Evolutionary conservation across 2,888 invertebrate species (phyloP).

Genomic region (Cerastis rubricosa): DNA sequence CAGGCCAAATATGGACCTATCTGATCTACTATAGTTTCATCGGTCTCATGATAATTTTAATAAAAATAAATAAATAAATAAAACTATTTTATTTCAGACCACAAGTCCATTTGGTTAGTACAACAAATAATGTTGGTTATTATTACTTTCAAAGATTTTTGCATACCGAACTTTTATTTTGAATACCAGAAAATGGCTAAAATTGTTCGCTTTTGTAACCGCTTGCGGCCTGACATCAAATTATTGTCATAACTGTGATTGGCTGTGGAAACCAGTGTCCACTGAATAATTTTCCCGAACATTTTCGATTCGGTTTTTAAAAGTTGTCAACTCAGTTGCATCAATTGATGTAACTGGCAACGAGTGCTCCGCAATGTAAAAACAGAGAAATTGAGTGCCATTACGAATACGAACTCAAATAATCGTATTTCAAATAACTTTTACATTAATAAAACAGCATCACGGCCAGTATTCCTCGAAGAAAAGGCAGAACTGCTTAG

Average conservation of each 20-base stretch:
- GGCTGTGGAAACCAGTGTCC: constrained; percentile 10
- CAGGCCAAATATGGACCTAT: background rate
- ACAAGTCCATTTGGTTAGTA: too few relatives aligned
- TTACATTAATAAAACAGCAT: background rate
- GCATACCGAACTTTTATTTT: background rate
- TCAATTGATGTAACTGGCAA: constrained; percentile 15
- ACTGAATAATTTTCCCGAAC: constrained; percentile 22
- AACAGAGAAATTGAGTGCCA: background rate
- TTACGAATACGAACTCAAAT: background rate
- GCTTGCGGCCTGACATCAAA: constrained; percentile 19
- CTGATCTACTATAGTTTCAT: background rate
- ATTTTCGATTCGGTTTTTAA: constrained; percentile 7
- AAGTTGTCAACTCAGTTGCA: background rate
- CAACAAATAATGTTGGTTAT: background rate
- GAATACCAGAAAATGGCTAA: background rate
- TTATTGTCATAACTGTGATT: constrained; percentile 40
- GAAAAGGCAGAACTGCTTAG: background rate
- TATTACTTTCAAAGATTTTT: background rate
- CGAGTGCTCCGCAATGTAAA: background rate
- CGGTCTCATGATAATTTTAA: background rate
- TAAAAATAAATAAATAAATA: too few relatives aligned
- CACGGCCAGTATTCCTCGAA: background rate
- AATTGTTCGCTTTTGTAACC: background rate
- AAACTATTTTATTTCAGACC: too few relatives aligned
- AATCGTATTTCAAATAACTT: background rate